Base-by-base conservation (phyloP, 2,888 invertebrate genomes). In the Tipula helvola region DNA sequence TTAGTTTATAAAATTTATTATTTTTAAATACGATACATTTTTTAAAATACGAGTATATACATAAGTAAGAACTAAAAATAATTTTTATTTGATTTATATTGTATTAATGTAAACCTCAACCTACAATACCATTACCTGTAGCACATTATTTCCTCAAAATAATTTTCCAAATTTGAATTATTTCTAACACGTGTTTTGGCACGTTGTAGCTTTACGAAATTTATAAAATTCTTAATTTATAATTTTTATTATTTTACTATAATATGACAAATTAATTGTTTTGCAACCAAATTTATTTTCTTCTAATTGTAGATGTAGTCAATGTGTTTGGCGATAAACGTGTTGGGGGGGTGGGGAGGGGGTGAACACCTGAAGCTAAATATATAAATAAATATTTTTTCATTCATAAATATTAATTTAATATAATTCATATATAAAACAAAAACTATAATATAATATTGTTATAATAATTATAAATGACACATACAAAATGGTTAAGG, bases 241-340 rank as follows among this genome's bases (percentile, higher is more conserved):
- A n/a, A 5, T 71, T 71, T 28, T 57, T 57, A 7, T 57, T 71
- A 71, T 71, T 83, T 36, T 83, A 39, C 36, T 13, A 83, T 39
- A 39, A 83, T 39, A 39, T 39, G n/a, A 84, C 10, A 84, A 39
- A 39, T 84, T 84, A 39, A 39, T 84, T 84, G 7, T 39, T 39
- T 36, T 28, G 28, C 28, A 71, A 28, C 71, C 3, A 71, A 28
- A 10, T 71, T 83, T 13, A 41, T 90, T 88, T 89, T 87, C 89
- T 89, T 88, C 88, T 92, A 93, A 92, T 95, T 95, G 94, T 95
- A 95, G 95, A 95, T 95, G 95, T 95, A 95, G 95, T 95, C 95
- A 95, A 94, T 95, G 95, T 95, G 95, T 95, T 94, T 95, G 95
- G 95, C 95, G 95, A 95, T 95, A 95, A 95, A 93, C 93, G 91